Evolutionary conservation across 2,888 invertebrate genomes (phyloP), one percentile per base, ranked within the genome.

Genomic region (Rhorus exstirpatorius): DNA sequence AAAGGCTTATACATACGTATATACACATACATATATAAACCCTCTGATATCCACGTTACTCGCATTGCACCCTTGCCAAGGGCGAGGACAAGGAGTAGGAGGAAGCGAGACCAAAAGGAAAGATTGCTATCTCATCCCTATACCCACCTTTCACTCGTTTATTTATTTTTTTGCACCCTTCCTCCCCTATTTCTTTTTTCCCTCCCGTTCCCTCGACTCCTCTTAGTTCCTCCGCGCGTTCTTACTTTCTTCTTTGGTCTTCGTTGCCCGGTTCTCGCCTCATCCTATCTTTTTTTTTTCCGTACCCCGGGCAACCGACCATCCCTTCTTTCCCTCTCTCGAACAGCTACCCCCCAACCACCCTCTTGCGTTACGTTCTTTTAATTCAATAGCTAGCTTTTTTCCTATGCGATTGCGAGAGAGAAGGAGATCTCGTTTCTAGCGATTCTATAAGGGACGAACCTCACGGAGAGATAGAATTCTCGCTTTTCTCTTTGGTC

Each of bases 301-400:
- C 68, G 35, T 72, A 55, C 81, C 75, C 79, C 49, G 70, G 67
- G 55, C 70, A 58, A 77, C 74, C 61, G 53, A 72, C 46, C 55
- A 26, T 7, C 49, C 10, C 17, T 38, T 61, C 10, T 17, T 35
- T 26, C 21, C 67, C 44, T n/a, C 53, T 12, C 60, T 12, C 10
- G 21, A 55, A 58, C 41, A 19, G 10, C 53, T n/a, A n/a, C 10
- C 12, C 24, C 46, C 35, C 49, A 68, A n/a, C 49, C 58, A 71
- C 38, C 58, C 74, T 65, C 44, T 72, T 55, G 87, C 87, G 84
- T 87, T 83, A 86, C 89, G 86, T 89, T 89, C 88, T 91, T 90
- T 92, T 92, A 92, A 92, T 92, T 92, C 90, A 92, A 92, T 92
- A 91, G 89, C 89, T 86, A 85, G 85, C 87, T 89, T 87, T 87